Evolutionary conservation across 2,797 vertebrate species (phyloP).

Genomic region (Menidia menidia): DNA sequence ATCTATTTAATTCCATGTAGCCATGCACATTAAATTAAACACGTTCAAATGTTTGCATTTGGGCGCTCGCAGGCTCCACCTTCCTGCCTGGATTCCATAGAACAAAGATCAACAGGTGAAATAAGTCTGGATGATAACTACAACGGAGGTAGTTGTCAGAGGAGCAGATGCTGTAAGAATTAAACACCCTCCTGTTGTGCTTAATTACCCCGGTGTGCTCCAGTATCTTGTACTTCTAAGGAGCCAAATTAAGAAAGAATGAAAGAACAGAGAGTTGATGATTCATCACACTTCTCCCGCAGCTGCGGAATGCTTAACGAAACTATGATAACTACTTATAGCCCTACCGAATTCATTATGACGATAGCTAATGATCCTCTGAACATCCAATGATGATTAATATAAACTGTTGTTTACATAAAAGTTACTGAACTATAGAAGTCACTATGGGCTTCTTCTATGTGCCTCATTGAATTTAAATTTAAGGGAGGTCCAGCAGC

Average conservation of each 20-base stretch:
- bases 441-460: conserved; percentile 15
- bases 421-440: conserved; percentile 2
- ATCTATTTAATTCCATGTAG: conserved; percentile 1
- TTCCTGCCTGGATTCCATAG: neutral
- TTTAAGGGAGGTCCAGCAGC: neutral
- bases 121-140: neutral
- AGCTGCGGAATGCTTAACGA: conserved; percentile 62
- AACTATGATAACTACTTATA: conserved; percentile 60
- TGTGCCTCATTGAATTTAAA: neutral
- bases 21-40: conserved; percentile 1
- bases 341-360: conserved; percentile 56
- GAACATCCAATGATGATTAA: conserved; percentile 51
- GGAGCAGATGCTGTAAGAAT: conserved; percentile 48
- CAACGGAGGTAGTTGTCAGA: conserved; percentile 9
- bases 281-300: conserved; percentile 56
- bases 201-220: conserved; percentile 63
- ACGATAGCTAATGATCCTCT: conserved; percentile 42
- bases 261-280: conserved; percentile 51
- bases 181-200: conserved; percentile 60
- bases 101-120: conserved; percentile 8
- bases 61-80: neutral
- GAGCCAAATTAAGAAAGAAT: conserved; percentile 68
- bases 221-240: conserved; percentile 57
- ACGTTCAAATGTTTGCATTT: conserved; percentile 8
- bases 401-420: conserved; percentile 2